Evolutionary conservation across 2,797 vertebrate genomes (phyloP).

Genomic region (Taeniopygia guttata): DNA sequence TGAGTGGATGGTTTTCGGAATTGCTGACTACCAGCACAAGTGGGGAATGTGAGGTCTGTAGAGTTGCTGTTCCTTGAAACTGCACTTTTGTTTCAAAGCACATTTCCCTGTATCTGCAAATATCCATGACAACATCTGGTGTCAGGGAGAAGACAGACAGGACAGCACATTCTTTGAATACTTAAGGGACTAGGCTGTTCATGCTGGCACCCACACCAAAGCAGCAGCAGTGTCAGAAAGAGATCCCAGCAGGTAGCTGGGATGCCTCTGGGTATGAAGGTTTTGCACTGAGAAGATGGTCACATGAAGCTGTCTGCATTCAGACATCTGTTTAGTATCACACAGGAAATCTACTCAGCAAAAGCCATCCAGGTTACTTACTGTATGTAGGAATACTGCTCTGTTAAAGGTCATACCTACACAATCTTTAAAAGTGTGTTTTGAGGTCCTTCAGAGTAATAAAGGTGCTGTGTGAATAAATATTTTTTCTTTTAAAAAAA

Average conservation of each 20-base stretch:
- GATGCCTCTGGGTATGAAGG: background rate
- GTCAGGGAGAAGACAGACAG: background rate
- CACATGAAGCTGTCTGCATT: background rate
- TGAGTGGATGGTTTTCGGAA: background rate
- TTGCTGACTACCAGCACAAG: background rate
- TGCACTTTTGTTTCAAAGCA: background rate
- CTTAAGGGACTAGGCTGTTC: background rate
- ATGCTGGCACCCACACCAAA: background rate
- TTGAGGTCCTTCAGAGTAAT: background rate
- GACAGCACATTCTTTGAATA: conserved; percentile 1
- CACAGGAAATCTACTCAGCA: background rate
- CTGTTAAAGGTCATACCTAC: background rate
- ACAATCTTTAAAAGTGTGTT: background rate
- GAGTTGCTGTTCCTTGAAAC: background rate
- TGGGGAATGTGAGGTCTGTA: background rate
- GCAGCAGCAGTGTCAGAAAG: background rate
- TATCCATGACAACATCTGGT: conserved; percentile 23
- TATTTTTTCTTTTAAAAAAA: background rate
- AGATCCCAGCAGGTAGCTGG: background rate
- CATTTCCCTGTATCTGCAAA: background rate
- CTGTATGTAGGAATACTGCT: background rate
- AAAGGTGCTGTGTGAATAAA: background rate
- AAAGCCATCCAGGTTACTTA: background rate
- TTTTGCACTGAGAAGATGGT: background rate
- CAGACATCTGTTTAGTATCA: background rate